Evolutionary conservation across 2,797 vertebrate species (phyloP), one percentile per base, ranked within the genome.

Genomic region (Thunnus albacares): DNA sequence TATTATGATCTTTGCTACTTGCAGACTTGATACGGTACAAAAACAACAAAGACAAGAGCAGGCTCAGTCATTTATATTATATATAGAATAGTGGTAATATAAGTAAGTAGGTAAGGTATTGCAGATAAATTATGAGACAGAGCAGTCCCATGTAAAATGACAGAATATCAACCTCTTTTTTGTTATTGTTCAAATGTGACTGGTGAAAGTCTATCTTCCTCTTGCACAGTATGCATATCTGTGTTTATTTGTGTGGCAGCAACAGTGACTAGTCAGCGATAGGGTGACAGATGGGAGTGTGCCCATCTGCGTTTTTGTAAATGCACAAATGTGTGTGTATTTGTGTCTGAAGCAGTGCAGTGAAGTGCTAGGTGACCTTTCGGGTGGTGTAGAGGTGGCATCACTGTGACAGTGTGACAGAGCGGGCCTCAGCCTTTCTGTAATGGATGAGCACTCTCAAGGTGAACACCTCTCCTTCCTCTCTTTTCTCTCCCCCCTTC

Each of bases 401-500:
- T 95, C 91, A 87, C 69, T 88, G 92, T 95, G 95, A 95, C 94
- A 96, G 95, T 92, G 94, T 95, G 95, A 95, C 95, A 95, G 95
- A 95, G 94, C 90, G 87, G 92, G 92, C 91, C 92, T 93, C 86
- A 92, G 89, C 90, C 90, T 90, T 88, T 81, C 90, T 92, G 94
- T 96, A 95, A 96, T 95, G 92, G 95, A 96, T 96, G 95, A 95
- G 92, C 93, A 92, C 93, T 93, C 93, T 95, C 95, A 96, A 96
- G 95, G 95, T 95, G 93, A 95, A 93, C 88, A 90, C 92, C 90
- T 90, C 90, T 89, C 82, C 86, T 88, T 82, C 80, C 80, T 80
- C 76, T 70, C 65, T 75, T 71, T 79, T 74, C 82, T 66, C 74
- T 78, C 59, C 79, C 71, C 79, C 81, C 17, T 79, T 90, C 83